These are phyloP conservation scores for Aythya fuligula DNA, from an alignment of 2,797 vertebrate genomes.

Conservation along the genomic window DNA sequence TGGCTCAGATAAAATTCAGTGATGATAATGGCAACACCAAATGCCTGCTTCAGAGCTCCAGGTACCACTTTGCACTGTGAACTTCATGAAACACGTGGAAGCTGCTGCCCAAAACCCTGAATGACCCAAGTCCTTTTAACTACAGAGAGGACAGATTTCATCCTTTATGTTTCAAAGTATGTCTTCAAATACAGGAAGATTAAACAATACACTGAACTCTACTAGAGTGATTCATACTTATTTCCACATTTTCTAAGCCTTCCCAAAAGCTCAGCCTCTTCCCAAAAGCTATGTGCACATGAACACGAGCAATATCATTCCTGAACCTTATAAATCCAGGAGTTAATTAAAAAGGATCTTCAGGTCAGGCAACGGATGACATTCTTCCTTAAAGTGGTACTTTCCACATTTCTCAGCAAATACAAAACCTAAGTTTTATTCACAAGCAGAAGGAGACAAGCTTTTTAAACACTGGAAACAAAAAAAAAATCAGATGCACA, in stretches of 20 bases:
- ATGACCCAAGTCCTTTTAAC: neutral
- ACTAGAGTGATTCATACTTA: neutral
- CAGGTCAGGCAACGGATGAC: neutral
- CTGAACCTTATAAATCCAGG: neutral
- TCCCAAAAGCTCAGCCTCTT: neutral
- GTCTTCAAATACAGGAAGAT: neutral
- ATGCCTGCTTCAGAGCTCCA: neutral
- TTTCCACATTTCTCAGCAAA: neutral
- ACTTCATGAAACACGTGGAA: neutral
- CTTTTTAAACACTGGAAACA: neutral
- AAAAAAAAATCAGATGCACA: neutral
- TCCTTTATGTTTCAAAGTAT: neutral
- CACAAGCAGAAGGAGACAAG: constrained; percentile 11
- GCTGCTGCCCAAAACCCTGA: neutral
- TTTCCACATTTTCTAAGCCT: neutral
- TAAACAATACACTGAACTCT: neutral
- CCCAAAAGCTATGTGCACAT: neutral
- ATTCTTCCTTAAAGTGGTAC: neutral
- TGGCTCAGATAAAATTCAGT: neutral
- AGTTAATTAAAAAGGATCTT: neutral
- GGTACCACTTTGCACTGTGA: neutral
- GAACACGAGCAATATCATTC: neutral
- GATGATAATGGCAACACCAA: neutral
- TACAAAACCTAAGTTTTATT: neutral
- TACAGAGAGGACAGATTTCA: neutral